phyloP scores from a whole-genome alignment of 2,888 invertebrate species.

The Ophonus ardosiacus region DNA sequence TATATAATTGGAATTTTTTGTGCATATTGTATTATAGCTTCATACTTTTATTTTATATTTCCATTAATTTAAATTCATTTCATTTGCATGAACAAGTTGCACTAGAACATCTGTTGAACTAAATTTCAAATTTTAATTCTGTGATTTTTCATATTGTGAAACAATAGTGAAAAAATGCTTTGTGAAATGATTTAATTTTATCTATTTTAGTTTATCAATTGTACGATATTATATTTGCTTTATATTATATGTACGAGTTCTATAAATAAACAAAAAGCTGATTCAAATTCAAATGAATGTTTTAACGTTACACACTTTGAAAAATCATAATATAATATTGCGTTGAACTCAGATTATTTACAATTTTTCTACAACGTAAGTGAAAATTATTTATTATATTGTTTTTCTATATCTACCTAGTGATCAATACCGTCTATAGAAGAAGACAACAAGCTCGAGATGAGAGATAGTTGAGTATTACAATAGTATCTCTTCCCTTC shows the following conservation, averaged over 20 bases:
- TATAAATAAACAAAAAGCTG: not conserved
- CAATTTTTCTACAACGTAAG: no score
- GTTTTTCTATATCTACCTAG: no score
- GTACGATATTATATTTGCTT: not conserved
- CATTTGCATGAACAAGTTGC: slow-evolving; percentile 34
- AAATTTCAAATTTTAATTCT: slow-evolving; percentile 23
- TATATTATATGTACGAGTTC: not conserved
- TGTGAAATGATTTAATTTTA: not conserved
- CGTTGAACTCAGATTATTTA: no score
- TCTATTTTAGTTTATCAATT: not conserved
- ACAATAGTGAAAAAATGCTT: not conserved
- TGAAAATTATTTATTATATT: no score
- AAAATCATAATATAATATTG: not conserved
- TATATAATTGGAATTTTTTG: no score
- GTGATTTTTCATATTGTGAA: slow-evolving; percentile 1
- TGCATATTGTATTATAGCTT: no score
- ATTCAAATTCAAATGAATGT: not conserved
- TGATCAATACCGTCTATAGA: no score
- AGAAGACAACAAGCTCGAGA: no score
- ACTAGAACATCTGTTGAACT: slow-evolving; percentile 29
- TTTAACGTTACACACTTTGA: not conserved
- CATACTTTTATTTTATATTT: not conserved
- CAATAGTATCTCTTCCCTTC: no score
- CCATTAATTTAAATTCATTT: slow-evolving; percentile 9
- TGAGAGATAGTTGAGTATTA: no score